Evolutionary conservation across 2,113 vertebrate species (phyloP).

Genomic region (Corydoras maculifer): DNA sequence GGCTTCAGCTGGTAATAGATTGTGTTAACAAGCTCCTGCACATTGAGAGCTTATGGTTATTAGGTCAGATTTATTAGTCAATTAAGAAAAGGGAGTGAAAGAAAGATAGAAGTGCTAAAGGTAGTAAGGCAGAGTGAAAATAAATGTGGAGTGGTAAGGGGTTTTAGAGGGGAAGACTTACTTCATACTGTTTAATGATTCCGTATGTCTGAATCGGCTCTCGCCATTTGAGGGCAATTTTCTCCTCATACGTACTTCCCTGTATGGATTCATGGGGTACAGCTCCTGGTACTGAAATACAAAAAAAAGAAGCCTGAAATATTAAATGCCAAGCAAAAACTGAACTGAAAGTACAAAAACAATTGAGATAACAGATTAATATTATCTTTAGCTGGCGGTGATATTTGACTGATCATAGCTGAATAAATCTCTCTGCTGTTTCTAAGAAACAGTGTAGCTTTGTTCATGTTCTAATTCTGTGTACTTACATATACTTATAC

Average conservation of each 20-base stretch:
- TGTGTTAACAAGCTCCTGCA: conserved; percentile 45
- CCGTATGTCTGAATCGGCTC: conserved; percentile 88
- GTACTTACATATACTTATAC: no score
- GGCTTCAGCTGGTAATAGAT: conserved; percentile 38
- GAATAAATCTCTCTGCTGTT: no score
- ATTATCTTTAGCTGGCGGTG: no score
- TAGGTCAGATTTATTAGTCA: conserved; percentile 49
- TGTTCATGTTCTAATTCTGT: no score
- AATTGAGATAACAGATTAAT: no score
- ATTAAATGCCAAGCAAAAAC: no score
- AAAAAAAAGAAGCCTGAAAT: not conserved
- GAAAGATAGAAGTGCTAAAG: conserved; percentile 33
- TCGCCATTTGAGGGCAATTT: conserved; percentile 89
- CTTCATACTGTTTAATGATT: conserved; percentile 90
- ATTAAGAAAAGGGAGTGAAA: conserved; percentile 41
- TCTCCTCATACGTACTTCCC: conserved; percentile 90
- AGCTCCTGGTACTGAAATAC: conserved; percentile 76
- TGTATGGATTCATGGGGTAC: conserved; percentile 86
- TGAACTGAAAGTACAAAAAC: no score
- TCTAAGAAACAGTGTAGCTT: no score
- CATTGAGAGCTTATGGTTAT: conserved; percentile 41
- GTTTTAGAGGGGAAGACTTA: conserved; percentile 48
- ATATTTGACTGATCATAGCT: no score
- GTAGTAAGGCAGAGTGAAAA: conserved; percentile 26
- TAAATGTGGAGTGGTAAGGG: conserved; percentile 10